phyloP scores from a whole-genome alignment of 2,113 vertebrate species.

The Choloepus hoffmanni region DNA sequence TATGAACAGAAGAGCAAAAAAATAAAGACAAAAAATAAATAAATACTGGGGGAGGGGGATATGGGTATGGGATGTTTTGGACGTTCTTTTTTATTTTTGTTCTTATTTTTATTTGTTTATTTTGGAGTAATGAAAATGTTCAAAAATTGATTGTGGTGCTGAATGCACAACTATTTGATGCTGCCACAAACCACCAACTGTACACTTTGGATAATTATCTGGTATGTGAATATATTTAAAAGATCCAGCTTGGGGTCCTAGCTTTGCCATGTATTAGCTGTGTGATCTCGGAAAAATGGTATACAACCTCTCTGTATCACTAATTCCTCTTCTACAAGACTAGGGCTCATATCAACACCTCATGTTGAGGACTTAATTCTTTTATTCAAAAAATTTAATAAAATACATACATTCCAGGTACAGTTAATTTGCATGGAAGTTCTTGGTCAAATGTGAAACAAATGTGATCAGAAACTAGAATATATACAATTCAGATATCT shows the following conservation, averaged over 20 bases:
- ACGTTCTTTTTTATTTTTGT: too few species aligned
- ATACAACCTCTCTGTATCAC: neutral
- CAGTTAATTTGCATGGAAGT: neutral
- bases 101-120: too few species aligned
- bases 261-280: neutral
- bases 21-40: too few species aligned
- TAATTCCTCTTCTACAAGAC: constrained; percentile 1
- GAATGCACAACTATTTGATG: too few species aligned
- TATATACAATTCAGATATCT: neutral
- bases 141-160: too few species aligned
- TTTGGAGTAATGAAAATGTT: too few species aligned
- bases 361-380: neutral
- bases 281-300: neutral
- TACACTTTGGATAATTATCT: too few species aligned
- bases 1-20: too few species aligned
- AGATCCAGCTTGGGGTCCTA: neutral
- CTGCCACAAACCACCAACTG: too few species aligned
- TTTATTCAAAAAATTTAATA: neutral
- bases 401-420: neutral
- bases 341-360: neutral
- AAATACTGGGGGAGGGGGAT: too few species aligned
- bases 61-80: too few species aligned
- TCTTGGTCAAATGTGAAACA: neutral
- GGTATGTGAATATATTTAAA: neutral
- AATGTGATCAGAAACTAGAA: neutral